phyloP scores from a whole-genome alignment of 2,888 invertebrate genomes.

The Yponomeuta malinellus region DNA sequence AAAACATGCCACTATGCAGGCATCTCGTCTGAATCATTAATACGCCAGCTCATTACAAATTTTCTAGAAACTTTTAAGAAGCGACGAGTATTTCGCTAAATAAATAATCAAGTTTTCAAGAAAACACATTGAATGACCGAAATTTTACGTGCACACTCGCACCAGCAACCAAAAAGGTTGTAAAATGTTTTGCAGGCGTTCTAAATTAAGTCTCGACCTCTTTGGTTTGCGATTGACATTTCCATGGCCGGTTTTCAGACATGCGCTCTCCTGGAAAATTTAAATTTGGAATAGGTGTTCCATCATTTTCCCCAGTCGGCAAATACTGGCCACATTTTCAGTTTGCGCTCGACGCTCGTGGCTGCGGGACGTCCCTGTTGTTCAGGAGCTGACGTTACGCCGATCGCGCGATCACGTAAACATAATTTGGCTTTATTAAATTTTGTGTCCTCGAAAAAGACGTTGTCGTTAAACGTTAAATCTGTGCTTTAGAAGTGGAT shows the following conservation, averaged over 20 bases:
- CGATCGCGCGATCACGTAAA: slow-evolving; percentile 2
- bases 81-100: background rate
- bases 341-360: slow-evolving; percentile 34
- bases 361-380: slow-evolving; percentile 28
- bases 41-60: background rate
- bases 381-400: background rate
- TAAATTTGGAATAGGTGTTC: slow-evolving; percentile 41
- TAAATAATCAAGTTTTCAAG: background rate
- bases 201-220: background rate
- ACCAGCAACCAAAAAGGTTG: background rate
- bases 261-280: slow-evolving; percentile 37
- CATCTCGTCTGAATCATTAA: background rate
- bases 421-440: background rate
- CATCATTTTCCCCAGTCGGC: slow-evolving; percentile 39
- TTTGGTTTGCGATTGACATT: slow-evolving; percentile 16
- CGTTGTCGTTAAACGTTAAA: too few relatives aligned
- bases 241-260: slow-evolving; percentile 17
- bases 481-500: too few relatives aligned
- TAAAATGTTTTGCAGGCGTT: background rate
- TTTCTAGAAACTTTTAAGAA: background rate
- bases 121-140: slow-evolving; percentile 3
- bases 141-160: background rate
- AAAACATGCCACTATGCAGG: background rate
- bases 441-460: background rate
- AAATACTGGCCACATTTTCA: slow-evolving; percentile 26